phyloP scores from a whole-genome alignment of 2,797 vertebrate species.

The Setipinna tenuifilis region DNA sequence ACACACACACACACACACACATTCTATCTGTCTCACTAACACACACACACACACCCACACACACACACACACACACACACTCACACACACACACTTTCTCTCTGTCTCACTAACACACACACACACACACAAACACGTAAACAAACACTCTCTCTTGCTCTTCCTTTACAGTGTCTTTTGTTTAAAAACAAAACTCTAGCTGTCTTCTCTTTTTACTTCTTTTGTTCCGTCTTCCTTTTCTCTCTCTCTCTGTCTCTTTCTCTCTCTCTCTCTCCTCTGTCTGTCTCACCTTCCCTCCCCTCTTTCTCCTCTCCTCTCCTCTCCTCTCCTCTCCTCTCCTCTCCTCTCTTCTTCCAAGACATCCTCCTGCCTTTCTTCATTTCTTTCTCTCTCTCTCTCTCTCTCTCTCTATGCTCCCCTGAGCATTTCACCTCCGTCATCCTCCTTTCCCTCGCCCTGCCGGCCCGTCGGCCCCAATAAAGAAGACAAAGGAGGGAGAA shows the following conservation, averaged over 20 bases:
- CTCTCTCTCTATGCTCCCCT: conserved; percentile 40
- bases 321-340: not conserved
- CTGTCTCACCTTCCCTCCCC: not conserved
- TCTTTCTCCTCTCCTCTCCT: too few species aligned
- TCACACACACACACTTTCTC: not conserved
- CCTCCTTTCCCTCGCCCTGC: conserved; percentile 62
- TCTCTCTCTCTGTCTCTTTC: not conserved
- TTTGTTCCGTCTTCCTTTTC: too few species aligned
- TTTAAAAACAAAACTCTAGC: not conserved
- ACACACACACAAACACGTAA: not conserved
- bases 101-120: not conserved
- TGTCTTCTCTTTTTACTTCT: not conserved
- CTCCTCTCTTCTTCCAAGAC: conserved; percentile 44
- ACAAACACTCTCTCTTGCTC: too few species aligned
- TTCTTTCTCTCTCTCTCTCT: conserved; percentile 36
- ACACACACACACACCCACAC: too few species aligned
- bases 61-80: not conserved
- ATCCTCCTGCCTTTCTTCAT: conserved; percentile 56
- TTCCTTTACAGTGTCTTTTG: not conserved
- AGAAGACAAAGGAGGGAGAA: conserved; percentile 57
- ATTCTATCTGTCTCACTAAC: too few species aligned
- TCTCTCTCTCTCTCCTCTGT: not conserved
- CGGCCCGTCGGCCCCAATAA: conserved; percentile 63
- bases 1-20: not conserved
- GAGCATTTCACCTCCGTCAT: conserved; percentile 45